Evolutionary conservation across 2,797 vertebrate species (phyloP).

Genomic region (Anableps anableps): DNA sequence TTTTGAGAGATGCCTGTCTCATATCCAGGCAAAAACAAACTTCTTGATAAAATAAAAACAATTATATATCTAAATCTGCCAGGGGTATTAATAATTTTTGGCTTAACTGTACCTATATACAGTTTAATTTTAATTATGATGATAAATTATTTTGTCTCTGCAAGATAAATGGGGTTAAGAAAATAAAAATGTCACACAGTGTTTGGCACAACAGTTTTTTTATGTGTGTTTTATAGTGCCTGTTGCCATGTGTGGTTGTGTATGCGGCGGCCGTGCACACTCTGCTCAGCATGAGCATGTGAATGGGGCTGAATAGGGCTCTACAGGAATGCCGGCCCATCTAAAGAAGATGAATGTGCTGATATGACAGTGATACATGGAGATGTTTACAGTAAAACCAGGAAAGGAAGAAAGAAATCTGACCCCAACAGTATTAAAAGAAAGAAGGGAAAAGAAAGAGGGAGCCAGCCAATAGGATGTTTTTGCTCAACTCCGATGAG

Average conservation of each 20-base stretch:
- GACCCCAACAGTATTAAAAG: conserved; percentile 43
- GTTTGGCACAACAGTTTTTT: conserved; percentile 43
- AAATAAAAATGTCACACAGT: conserved; percentile 40
- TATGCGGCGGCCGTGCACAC: conserved; percentile 32
- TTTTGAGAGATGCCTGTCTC: not conserved
- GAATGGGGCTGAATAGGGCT: conserved; percentile 61
- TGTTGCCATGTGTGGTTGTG: conserved; percentile 21
- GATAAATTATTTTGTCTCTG: conserved; percentile 33
- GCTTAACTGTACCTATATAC: conserved; percentile 21
- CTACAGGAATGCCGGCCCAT: conserved; percentile 54
- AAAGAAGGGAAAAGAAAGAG: conserved; percentile 31
- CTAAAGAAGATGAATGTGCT: conserved; percentile 75
- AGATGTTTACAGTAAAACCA: conserved; percentile 79
- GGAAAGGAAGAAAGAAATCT: conserved; percentile 25
- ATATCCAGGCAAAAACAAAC: not conserved
- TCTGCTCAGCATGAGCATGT: conserved; percentile 46
- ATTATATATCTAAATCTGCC: not conserved
- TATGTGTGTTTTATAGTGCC: conserved; percentile 11
- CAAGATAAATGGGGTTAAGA: conserved; percentile 57
- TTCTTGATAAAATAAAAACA: not conserved
- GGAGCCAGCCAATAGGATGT: conserved; percentile 42
- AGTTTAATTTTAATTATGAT: conserved; percentile 25
- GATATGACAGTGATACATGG: conserved; percentile 85
- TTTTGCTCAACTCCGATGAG: conserved; percentile 46
- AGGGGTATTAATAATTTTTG: not conserved